Base-by-base conservation (phyloP, 2,888 invertebrate species). In the Drosophila yooni region DNA sequence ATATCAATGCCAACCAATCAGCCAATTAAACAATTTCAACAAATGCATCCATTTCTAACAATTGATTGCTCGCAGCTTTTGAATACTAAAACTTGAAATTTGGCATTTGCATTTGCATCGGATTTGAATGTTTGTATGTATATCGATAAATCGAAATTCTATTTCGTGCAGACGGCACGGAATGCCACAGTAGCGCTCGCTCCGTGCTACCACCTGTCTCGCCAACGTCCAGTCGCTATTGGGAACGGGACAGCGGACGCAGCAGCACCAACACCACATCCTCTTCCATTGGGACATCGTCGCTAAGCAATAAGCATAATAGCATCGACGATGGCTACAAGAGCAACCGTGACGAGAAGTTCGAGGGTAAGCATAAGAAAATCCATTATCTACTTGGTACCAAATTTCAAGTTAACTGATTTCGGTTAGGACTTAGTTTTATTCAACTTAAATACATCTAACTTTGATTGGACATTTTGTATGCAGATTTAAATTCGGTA, bases 141-240 rank as follows among this genome's bases (percentile, higher is more conserved):
- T 38, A 25, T 64, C n/a, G 25, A 51, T 63, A 57, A 62, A 62
- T 63, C 33, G 54, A 51, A 25, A 21, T 43, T 68, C 13, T 38
- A 31, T 73, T 70, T 64, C 7, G 52, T 61, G 59, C 40, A 79
- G 78, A 46, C 69, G 81, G 91, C 92, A 79, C 91, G 87, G 83
- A 93, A 81, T 90, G 85, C 57, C 52, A 50, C 74, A 63, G 68
- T 77, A 79, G 64, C 60, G 73, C 77, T 53, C 85, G 93, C 68
- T 92, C 89, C 68, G 91, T 90, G 70, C 82, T 93, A 79, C 92
- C 93, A 67, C 92, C 93, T 74, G 88, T 93, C 62, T 93, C 93
- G 63, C 92, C 93, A 25, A 91, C 92, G 40, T 82, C 92, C 61
- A 89, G 90, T 31, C 91, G 93, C 53, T 91, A 92, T 71, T 92